phyloP scores from a whole-genome alignment of 2,888 invertebrate species.

The Panopea generosa region DNA sequence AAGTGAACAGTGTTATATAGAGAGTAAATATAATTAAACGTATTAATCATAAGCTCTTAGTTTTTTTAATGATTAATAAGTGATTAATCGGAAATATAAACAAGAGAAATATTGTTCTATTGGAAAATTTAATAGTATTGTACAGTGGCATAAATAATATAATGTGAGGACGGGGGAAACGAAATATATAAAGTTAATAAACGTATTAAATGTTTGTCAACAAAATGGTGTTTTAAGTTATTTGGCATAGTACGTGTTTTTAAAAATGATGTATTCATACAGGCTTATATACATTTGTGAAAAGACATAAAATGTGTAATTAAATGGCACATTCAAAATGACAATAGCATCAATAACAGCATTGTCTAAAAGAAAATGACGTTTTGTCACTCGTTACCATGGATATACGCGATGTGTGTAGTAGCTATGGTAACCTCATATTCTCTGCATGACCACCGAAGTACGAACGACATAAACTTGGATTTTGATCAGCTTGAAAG shows the following conservation, averaged over 20 bases:
- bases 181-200: not conserved
- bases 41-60: no score
- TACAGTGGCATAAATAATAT: not conserved
- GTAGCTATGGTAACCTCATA: constrained; percentile 41
- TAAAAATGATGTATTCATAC: no score
- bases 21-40: no score
- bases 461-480: constrained; percentile 66
- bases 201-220: not conserved
- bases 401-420: constrained; percentile 45
- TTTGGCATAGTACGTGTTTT: no score
- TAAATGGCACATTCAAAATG: constrained; percentile 19
- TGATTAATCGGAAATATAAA: no score
- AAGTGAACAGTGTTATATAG: no score
- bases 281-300: no score
- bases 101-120: no score
- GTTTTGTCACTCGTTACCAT: constrained; percentile 35
- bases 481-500: constrained; percentile 66
- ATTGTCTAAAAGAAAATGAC: constrained; percentile 45
- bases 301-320: no score
- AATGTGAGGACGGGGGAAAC: not conserved
- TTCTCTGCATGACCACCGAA: constrained; percentile 46
- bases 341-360: constrained; percentile 23
- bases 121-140: no score
- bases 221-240: no score
- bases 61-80: no score